Conservation (phyloP, 92 coral and sea anemone genomes). For the Paramuricea clavata region DNA sequence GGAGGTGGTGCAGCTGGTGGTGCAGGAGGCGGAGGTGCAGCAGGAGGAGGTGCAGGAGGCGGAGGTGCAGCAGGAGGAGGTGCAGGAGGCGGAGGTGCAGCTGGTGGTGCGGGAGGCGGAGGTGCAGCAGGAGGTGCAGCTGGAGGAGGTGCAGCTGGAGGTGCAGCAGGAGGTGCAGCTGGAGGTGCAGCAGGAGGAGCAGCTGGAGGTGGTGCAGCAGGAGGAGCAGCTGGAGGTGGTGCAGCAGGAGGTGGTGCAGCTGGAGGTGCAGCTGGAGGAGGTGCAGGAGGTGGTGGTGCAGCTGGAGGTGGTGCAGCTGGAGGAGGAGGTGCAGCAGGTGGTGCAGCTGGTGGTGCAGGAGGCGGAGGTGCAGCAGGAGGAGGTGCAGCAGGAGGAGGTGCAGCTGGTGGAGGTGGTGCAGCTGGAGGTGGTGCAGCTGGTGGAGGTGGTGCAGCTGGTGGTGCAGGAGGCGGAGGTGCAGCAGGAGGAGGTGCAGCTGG, state of each 20-base stretch:
- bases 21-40: conserved; percentile 44
- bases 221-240: background rate
- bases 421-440: conserved; percentile 37
- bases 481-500: background rate
- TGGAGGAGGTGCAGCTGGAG: conserved; percentile 3
- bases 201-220: background rate
- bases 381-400: conserved; percentile 64
- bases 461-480: background rate
- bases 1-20: conserved; percentile 39
- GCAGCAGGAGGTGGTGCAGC: conserved; percentile 17
- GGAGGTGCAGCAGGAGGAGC: background rate
- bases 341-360: conserved; percentile 55
- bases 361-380: conserved; percentile 62
- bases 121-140: conserved; percentile 17
- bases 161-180: background rate
- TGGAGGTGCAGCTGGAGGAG: conserved; percentile 21
- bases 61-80: conserved; percentile 23
- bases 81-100: conserved; percentile 27
- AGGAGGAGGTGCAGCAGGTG: conserved; percentile 56
- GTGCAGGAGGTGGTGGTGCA: conserved; percentile 45
- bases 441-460: conserved; percentile 6
- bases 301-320: conserved; percentile 48
- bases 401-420: conserved; percentile 47
- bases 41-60: background rate
- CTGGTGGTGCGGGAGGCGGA: conserved; percentile 27